Evolutionary conservation across 2,113 vertebrate genomes (phyloP).

Genomic region (Campylorhamphus procurvoides): DNA sequence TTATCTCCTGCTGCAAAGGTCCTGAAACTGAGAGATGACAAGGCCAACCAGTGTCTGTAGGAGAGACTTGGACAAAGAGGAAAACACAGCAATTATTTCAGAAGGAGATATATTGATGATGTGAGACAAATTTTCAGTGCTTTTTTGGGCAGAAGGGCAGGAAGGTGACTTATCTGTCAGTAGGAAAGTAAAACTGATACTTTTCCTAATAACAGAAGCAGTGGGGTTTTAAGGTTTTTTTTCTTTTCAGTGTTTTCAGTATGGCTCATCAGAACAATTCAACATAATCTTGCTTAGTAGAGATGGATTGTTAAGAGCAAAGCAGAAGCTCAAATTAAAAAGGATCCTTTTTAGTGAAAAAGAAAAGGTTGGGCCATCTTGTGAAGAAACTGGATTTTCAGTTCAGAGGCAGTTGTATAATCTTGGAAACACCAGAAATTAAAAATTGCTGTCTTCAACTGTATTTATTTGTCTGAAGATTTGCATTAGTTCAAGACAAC

Average conservation of each 20-base stretch:
- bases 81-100: background rate
- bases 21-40: background rate
- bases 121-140: background rate
- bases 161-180: background rate
- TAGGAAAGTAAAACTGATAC: background rate
- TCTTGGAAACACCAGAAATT: background rate
- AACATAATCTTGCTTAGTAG: background rate
- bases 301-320: background rate
- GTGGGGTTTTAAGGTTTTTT: rapidly evolving
- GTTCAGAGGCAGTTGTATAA: background rate
- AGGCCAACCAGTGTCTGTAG: background rate
- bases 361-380: background rate
- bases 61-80: background rate
- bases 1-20: background rate
- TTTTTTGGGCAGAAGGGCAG: rapidly evolving
- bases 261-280: background rate
- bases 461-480: slow-evolving; percentile 3
- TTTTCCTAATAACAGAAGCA: background rate
- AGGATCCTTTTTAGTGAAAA: background rate
- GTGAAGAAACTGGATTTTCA: background rate
- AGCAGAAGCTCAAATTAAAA: background rate
- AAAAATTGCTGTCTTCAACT: background rate
- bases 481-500: background rate
- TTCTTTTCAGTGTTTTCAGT: background rate
- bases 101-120: background rate